phyloP scores from a whole-genome alignment of 2,113 vertebrate genomes.

The Channa argus region DNA sequence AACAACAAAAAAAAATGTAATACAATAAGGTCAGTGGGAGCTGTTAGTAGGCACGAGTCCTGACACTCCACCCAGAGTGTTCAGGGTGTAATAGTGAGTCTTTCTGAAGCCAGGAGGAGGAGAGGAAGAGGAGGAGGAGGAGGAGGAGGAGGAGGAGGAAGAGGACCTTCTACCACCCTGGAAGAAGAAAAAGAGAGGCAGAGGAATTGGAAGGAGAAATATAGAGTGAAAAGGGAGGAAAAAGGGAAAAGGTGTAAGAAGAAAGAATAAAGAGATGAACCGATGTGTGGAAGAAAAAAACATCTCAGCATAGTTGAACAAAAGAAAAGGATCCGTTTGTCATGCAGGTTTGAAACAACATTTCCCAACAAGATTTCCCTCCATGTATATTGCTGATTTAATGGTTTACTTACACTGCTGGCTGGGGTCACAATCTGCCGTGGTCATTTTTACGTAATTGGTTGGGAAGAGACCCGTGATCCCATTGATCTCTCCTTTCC shows the following conservation, averaged over 20 bases:
- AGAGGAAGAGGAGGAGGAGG: slow-evolving; percentile 65
- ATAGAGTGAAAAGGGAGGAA: slow-evolving; percentile 32
- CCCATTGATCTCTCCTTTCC: slow-evolving; percentile 93
- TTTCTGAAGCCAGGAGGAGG: slow-evolving; percentile 83
- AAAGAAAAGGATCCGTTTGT: slow-evolving; percentile 18
- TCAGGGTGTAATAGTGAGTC: slow-evolving; percentile 90
- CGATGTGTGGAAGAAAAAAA: slow-evolving; percentile 32
- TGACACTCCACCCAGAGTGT: slow-evolving; percentile 56
- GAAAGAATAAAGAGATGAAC: slow-evolving; percentile 30
- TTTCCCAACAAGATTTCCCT: neutral
- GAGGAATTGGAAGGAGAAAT: slow-evolving; percentile 32
- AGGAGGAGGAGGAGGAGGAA: slow-evolving; percentile 78
- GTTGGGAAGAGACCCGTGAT: slow-evolving; percentile 92
- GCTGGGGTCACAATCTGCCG: slow-evolving; percentile 90
- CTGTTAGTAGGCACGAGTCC: slow-evolving; percentile 55
- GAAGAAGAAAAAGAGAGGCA: slow-evolving; percentile 78
- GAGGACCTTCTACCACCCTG: slow-evolving; percentile 93
- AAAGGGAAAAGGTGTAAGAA: slow-evolving; percentile 21
- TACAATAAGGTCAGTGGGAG: slow-evolving; percentile 9
- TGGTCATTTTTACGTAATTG: slow-evolving; percentile 95
- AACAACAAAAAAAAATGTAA: too few species aligned
- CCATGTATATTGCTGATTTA: neutral
- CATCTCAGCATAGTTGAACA: neutral
- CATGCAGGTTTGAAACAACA: slow-evolving; percentile 17
- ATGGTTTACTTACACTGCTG: slow-evolving; percentile 91